Evolutionary conservation across 2,888 invertebrate species (phyloP).

Genomic region (Philaethria dido): DNA sequence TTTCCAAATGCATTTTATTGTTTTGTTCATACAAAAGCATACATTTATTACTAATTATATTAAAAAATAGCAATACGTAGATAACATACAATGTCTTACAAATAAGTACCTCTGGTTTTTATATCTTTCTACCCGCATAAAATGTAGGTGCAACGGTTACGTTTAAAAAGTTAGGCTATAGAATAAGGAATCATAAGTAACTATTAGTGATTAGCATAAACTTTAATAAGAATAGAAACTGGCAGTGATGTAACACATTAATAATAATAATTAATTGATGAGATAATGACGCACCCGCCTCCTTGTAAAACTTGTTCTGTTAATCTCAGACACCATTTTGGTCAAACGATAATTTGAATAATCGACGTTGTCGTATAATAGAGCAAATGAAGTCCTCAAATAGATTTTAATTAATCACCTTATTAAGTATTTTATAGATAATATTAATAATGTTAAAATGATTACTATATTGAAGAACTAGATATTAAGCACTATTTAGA

Average conservation of each 20-base stretch:
- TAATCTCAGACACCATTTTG: slow-evolving; percentile 29
- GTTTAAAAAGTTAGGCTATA: neutral
- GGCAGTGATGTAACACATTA: slow-evolving; percentile 30
- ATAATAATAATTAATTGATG: slow-evolving; percentile 33
- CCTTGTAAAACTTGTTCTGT: slow-evolving; percentile 39
- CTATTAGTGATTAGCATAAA: neutral
- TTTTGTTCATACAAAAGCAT: neutral
- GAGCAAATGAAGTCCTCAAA: slow-evolving; percentile 12
- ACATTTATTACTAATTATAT: neutral
- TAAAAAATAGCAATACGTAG: too few species aligned
- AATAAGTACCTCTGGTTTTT: neutral
- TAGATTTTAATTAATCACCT: slow-evolving; percentile 10
- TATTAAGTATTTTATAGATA: neutral
- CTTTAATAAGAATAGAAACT: slow-evolving; percentile 22
- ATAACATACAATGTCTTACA: neutral
- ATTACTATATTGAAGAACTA: neutral
- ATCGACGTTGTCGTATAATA: slow-evolving; percentile 23
- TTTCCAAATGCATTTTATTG: slow-evolving; percentile 22
- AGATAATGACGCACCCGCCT: slow-evolving; percentile 31
- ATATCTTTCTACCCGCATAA: slow-evolving; percentile 23
- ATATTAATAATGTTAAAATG: neutral
- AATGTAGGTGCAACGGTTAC: neutral
- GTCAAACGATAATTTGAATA: slow-evolving; percentile 30
- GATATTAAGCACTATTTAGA: neutral
- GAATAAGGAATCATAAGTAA: slow-evolving; percentile 1